phyloP scores from a whole-genome alignment of 2,888 invertebrate genomes.

The Cecidostiba fungosa region DNA sequence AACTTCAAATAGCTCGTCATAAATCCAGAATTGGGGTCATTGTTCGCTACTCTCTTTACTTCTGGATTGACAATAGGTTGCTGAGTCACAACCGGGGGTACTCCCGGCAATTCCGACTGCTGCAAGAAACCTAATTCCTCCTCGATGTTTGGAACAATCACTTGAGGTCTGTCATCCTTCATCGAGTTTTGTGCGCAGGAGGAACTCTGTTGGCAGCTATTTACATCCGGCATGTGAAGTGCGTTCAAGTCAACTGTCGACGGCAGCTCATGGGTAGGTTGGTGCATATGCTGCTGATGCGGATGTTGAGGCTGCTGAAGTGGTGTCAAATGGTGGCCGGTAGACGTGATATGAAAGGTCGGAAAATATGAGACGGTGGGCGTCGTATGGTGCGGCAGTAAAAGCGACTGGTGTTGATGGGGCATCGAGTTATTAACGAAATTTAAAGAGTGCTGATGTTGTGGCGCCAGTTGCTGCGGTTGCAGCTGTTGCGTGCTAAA shows the following conservation, averaged over 20 bases:
- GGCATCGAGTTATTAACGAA: slow-evolving; percentile 20
- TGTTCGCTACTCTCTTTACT: slow-evolving; percentile 69
- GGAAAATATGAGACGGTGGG: slow-evolving; percentile 88
- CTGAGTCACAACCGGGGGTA: slow-evolving; percentile 33
- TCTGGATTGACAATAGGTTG: slow-evolving; percentile 67
- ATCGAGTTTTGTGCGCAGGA: slow-evolving; percentile 66
- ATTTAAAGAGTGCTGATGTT: slow-evolving; percentile 25
- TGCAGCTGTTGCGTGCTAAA: slow-evolving; percentile 49
- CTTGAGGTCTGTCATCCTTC: slow-evolving; percentile 86
- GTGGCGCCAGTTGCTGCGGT: slow-evolving; percentile 49
- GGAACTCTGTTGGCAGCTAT: slow-evolving; percentile 57
- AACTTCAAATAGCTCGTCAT: slow-evolving; percentile 94
- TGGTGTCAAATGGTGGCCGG: slow-evolving; percentile 49
- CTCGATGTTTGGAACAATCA: slow-evolving; percentile 93
- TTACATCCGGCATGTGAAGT: slow-evolving; percentile 69
- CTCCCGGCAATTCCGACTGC: slow-evolving; percentile 69
- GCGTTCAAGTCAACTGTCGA: slow-evolving; percentile 86
- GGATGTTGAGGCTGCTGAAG: slow-evolving; percentile 37
- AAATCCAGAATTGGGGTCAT: slow-evolving; percentile 86
- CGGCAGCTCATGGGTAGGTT: slow-evolving; percentile 84
- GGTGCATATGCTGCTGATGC: slow-evolving; percentile 77
- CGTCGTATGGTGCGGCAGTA: slow-evolving; percentile 85
- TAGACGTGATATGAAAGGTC: slow-evolving; percentile 84
- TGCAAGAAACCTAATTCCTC: slow-evolving; percentile 91
- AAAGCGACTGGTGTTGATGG: slow-evolving; percentile 85